phyloP scores from a whole-genome alignment of 1,140 invertebrate genomes.

The Drosophila athabasca region DNA sequence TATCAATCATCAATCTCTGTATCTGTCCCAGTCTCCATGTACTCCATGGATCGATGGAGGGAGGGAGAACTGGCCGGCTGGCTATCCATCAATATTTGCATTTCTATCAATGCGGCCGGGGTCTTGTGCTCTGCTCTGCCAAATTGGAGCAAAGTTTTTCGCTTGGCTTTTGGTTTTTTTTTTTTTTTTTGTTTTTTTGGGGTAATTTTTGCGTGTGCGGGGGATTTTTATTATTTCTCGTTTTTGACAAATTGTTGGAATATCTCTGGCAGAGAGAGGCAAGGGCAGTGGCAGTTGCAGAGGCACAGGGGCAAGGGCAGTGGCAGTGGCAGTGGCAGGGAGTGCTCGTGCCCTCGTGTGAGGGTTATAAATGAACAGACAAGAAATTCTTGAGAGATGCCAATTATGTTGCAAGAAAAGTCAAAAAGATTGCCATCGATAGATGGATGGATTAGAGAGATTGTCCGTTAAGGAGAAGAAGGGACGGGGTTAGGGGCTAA shows the following conservation, averaged over 20 bases:
- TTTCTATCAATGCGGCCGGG: constrained; percentile 40
- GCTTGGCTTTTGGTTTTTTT: constrained; percentile 14
- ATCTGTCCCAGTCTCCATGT: background rate
- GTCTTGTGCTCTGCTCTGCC: constrained; percentile 12
- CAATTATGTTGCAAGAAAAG: constrained; percentile 42
- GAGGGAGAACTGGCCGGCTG: background rate
- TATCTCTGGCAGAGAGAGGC: background rate
- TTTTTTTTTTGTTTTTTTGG: constrained; percentile 7
- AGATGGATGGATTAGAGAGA: constrained; percentile 37
- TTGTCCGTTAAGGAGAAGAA: constrained; percentile 3
- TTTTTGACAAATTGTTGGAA: constrained; percentile 51
- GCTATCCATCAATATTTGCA: constrained; percentile 71
- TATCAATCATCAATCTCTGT: constrained; percentile 74
- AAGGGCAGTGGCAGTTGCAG: background rate
- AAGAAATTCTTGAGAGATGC: constrained; percentile 35
- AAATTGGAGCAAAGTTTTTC: constrained; percentile 32
- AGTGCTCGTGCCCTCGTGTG: no score
- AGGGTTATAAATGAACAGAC: constrained; percentile 38
- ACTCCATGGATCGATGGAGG: constrained; percentile 8
- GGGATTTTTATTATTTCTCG: constrained; percentile 24
- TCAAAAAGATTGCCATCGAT: constrained; percentile 41
- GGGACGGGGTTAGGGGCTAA: background rate
- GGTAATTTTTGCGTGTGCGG: constrained; percentile 13
- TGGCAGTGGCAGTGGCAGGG: no score
- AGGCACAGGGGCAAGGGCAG: no score